Base-by-base conservation (phyloP, 2,797 vertebrate genomes). In the Platalea minor region DNA sequence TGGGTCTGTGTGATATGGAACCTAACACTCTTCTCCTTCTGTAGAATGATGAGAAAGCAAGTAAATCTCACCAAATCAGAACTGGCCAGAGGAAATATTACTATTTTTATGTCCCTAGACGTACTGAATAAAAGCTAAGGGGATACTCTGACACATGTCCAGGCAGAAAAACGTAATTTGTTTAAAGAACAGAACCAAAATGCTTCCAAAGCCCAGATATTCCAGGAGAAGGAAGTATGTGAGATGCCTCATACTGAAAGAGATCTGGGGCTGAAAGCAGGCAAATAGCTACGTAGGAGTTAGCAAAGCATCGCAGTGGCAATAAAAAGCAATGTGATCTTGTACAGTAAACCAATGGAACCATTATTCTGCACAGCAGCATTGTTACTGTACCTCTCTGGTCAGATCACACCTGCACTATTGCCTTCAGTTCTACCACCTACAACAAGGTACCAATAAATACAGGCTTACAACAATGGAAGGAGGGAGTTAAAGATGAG, bases 401-500 rank as follows among this genome's bases (percentile, higher is more conserved):
- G 13, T 37, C 53, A 75, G 48, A 84, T 57, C n/a, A 72, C 45
- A 72, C 14, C 24, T 43, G 20, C 10, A 23, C 21, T 45, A 13
- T 9, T 74, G 16, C 39, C 26, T 67, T 70, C 41, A 50, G 31
- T 88, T 88, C 68, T 35, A 12, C 14, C n/a, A 75, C 24, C 39
- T 69, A 28, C 25, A 68, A 35, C n/a, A 77, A 89, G 3, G 25
- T n/a, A n/a, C 10, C 17, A 11, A 48, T 41, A 85, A 81, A 72
- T 31, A 45, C 8, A 61, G 29, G 37, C 4, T n/a, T 61, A 29
- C 0, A 3, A 4, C 7, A 1, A 14, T 5, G n/a, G 56, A 85
- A 79, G 18, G 45, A 89, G 4, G 37, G 33, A 86, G 13, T 61
- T 84, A 72, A 86, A 53, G 17, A 65, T 50, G 26, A 77, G 26